Conservation (phyloP, 2,888 invertebrate genomes). For the Athetis lepigone region DNA sequence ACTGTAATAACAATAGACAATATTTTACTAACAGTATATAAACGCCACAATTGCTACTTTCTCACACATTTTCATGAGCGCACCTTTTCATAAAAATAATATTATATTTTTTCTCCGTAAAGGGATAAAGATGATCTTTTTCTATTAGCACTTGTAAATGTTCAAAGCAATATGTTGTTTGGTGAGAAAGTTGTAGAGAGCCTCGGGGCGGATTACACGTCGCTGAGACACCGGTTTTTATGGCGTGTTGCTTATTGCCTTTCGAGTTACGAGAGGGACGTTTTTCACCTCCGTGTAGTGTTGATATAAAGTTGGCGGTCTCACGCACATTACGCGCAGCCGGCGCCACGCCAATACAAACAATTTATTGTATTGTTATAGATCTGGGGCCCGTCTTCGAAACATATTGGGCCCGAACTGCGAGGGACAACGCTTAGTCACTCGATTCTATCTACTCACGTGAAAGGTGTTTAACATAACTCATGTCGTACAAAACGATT, state of each 20-base stretch:
- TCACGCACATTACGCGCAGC: conserved; percentile 83
- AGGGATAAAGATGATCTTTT: conserved; percentile 60
- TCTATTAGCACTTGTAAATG: conserved; percentile 64
- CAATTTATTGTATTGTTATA: conserved; percentile 87
- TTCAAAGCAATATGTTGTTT: conserved; percentile 61
- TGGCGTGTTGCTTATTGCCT: conserved; percentile 77
- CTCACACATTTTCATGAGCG: conserved; percentile 50
- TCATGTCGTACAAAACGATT: conserved; percentile 51
- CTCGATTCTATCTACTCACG: conserved; percentile 50
- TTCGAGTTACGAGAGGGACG: conserved; percentile 74
- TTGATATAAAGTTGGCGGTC: conserved; percentile 80
- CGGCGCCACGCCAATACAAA: conserved; percentile 79
- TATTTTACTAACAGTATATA: conserved; percentile 32
- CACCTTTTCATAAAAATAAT: conserved; percentile 58
- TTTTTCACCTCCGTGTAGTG: conserved; percentile 78
- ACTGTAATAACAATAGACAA: conserved; percentile 24
- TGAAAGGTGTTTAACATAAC: conserved; percentile 52
- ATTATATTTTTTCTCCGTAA: conserved; percentile 48
- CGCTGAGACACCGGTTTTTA: conserved; percentile 73
- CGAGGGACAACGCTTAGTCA: conserved; percentile 67
- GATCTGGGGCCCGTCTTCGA: conserved; percentile 77
- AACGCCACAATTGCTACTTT: conserved; percentile 37
- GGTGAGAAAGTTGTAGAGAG: conserved; percentile 56
- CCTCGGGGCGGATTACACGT: conserved; percentile 62
- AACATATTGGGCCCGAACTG: conserved; percentile 76